A percentile compares a stretch with the other conserved stretches of the same genome.
Conservation (phyloP, 2,113 vertebrate genomes). For the Phoxinus phoxinus region DNA sequence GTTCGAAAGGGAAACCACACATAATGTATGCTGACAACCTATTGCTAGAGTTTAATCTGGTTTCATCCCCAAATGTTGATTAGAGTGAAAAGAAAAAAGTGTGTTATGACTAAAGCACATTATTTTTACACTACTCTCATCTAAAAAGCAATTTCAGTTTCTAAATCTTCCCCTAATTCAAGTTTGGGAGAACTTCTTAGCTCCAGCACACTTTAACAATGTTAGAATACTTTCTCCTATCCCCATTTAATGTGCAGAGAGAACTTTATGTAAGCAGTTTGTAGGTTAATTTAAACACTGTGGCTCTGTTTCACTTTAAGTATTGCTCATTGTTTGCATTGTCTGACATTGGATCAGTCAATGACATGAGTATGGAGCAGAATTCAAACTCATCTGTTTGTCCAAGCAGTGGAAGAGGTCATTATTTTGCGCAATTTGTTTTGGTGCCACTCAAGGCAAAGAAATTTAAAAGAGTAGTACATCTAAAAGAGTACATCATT, state of each 20-base stretch:
- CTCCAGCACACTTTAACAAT: neutral
- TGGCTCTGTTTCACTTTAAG: neutral
- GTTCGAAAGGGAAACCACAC: constrained; percentile 2
- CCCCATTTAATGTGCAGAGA: neutral
- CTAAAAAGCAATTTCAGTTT: neutral
- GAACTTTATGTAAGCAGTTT: neutral
- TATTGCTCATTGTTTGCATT: neutral
- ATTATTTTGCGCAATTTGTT: too few species aligned
- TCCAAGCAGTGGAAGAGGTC: neutral
- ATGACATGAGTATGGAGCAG: neutral
- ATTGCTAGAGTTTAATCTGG: neutral
- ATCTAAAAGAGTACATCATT: too few species aligned
- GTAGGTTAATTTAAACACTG: neutral
- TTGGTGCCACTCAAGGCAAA: too few species aligned
- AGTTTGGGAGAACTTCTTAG: neutral
- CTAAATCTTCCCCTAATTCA: neutral
- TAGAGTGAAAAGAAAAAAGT: neutral
- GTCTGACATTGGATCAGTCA: neutral
- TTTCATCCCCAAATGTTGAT: neutral
- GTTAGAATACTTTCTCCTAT: neutral
- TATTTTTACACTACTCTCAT: neutral
- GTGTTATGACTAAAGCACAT: neutral
- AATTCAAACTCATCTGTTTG: neutral
- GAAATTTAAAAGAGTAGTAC: too few species aligned
- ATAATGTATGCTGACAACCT: neutral